Evolutionary conservation across 2,888 invertebrate genomes (phyloP).

Genomic region (Lissonota sp.): DNA sequence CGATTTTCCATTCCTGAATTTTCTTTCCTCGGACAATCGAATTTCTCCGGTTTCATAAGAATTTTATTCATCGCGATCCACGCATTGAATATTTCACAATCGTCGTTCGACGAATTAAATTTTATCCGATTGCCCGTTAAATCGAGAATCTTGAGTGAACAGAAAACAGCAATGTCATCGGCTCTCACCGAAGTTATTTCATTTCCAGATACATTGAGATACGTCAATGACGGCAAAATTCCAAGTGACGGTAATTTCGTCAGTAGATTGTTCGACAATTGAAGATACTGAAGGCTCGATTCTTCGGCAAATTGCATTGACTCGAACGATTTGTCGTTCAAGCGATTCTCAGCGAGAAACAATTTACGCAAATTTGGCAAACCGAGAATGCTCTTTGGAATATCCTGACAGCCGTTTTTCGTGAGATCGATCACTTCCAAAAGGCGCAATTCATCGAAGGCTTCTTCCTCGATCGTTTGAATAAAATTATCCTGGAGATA

Average conservation of each 20-base stretch:
- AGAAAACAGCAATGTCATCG: constrained; percentile 87
- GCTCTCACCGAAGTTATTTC: constrained; percentile 84
- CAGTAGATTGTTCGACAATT: constrained; percentile 87
- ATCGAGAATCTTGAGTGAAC: constrained; percentile 87
- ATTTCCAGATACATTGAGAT: constrained; percentile 88
- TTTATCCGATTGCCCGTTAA: constrained; percentile 76
- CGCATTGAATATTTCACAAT: constrained; percentile 73
- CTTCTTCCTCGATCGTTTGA: constrained; percentile 85
- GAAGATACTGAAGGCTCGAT: constrained; percentile 86
- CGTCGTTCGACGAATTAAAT: constrained; percentile 72
- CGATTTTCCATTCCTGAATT: neutral
- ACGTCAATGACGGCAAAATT: constrained; percentile 85
- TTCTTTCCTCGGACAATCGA: constrained; percentile 47
- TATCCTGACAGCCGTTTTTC: constrained; percentile 84
- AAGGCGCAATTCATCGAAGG: constrained; percentile 84
- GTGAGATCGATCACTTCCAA: constrained; percentile 86
- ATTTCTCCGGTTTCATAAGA: constrained; percentile 63
- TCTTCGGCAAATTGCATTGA: constrained; percentile 74
- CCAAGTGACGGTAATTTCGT: constrained; percentile 87
- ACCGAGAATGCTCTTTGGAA: constrained; percentile 85
- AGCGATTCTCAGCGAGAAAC: constrained; percentile 86
- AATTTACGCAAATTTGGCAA: constrained; percentile 87
- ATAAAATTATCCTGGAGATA: constrained; percentile 87
- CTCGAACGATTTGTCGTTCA: constrained; percentile 78
- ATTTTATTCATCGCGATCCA: constrained; percentile 74